Conservation (phyloP, 2,797 vertebrate genomes). For the Echeneis naucrates region DNA sequence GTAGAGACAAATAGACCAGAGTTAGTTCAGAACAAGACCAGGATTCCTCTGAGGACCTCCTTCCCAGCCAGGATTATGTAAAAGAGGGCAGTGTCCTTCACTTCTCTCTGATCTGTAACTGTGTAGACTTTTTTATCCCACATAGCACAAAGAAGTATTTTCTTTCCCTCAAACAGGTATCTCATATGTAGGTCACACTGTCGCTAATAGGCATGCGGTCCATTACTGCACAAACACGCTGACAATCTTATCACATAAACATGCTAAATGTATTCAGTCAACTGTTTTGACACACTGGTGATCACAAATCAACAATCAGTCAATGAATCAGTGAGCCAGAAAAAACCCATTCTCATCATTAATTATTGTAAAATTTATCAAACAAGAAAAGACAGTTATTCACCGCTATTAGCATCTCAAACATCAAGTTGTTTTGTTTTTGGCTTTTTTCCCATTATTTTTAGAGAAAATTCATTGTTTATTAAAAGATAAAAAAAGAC, state of each 20-base stretch:
- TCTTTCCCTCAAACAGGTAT: not conserved
- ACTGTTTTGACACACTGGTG: no score
- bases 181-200: not conserved
- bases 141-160: not conserved
- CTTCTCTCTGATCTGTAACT: conserved; percentile 8
- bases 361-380: no score
- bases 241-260: no score
- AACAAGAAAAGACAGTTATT: no score
- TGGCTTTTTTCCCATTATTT: no score
- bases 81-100: conserved; percentile 26
- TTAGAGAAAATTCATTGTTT: not conserved
- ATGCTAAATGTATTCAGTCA: no score
- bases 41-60: conserved; percentile 24
- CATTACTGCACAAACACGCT: not conserved
- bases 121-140: not conserved
- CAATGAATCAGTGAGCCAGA: no score
- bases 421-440: no score
- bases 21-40: conserved; percentile 27
- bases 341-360: no score
- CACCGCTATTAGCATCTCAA: no score
- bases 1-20: conserved; percentile 29
- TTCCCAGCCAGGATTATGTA: not conserved
- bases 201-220: not conserved
- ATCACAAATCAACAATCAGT: no score
- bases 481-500: not conserved